phyloP scores from a whole-genome alignment of 37 sponge, comb jelly and placozoan species.

The Cliona cf. orientalis region DNA sequence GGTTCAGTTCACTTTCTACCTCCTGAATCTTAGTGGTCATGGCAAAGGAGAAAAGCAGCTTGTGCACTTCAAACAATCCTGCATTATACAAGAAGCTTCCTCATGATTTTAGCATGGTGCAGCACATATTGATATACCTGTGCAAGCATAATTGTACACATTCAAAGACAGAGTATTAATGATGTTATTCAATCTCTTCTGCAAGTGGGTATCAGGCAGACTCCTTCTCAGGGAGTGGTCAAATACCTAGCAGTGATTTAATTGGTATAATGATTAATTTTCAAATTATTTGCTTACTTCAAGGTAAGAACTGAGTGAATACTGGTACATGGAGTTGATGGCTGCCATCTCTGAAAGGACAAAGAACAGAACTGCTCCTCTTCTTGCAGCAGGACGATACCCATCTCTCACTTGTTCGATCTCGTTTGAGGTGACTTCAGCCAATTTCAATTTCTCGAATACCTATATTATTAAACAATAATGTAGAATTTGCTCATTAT shows the following conservation, averaged over 20 bases:
- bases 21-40: slow-evolving; percentile 99
- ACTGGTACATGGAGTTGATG: slow-evolving; percentile 99
- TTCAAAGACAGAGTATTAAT: slow-evolving; percentile 94
- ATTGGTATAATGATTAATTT: neutral
- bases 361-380: slow-evolving; percentile 99
- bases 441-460: slow-evolving; percentile 86
- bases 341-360: slow-evolving; percentile 97
- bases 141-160: slow-evolving; percentile 99
- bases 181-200: slow-evolving; percentile 94
- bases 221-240: slow-evolving; percentile 88
- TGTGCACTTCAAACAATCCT: slow-evolving; percentile 98
- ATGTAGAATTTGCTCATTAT: neutral
- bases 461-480: slow-evolving; percentile 49
- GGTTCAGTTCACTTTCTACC: slow-evolving; percentile 73
- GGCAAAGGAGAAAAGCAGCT: slow-evolving; percentile 97
- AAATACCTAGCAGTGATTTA: slow-evolving; percentile 69
- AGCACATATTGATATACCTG: slow-evolving; percentile 48
- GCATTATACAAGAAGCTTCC: neutral
- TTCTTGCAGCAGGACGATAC: slow-evolving; percentile 93
- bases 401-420: slow-evolving; percentile 93
- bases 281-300: slow-evolving; percentile 6
- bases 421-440: slow-evolving; percentile 87
- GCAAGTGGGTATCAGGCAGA: slow-evolving; percentile 89
- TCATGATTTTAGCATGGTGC: neutral
- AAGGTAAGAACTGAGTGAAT: slow-evolving; percentile 93